phyloP scores from a whole-genome alignment of 2,113 vertebrate genomes.

The Albula goreensis region DNA sequence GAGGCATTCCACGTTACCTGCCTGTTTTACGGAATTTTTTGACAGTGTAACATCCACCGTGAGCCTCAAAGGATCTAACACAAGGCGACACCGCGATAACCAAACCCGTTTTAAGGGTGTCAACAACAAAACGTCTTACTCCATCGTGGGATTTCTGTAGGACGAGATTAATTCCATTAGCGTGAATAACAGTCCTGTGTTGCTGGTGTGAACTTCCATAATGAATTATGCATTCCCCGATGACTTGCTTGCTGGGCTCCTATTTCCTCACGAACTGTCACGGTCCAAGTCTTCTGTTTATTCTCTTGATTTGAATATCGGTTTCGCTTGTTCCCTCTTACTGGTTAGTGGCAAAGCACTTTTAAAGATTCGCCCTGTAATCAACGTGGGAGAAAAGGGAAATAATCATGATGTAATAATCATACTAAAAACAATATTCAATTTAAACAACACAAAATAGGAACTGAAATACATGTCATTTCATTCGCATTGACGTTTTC shows the following conservation, averaged over 20 bases:
- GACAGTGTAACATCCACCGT: neutral
- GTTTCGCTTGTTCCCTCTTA: neutral
- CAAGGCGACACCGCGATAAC: neutral
- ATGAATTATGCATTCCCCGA: slow-evolving; percentile 26
- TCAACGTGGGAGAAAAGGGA: neutral
- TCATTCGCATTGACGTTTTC: neutral
- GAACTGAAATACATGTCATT: neutral
- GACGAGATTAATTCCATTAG: slow-evolving; percentile 8
- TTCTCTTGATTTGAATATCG: slow-evolving; percentile 15
- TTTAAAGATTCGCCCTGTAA: slow-evolving; percentile 15
- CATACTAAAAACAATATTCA: neutral
- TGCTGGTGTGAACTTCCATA: slow-evolving; percentile 26
- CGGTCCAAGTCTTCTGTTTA: neutral
- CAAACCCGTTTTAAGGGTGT: neutral
- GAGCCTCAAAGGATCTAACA: neutral
- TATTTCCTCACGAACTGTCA: neutral
- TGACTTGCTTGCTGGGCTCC: neutral
- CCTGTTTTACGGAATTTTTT: neutral
- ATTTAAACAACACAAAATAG: neutral
- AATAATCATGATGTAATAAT: neutral
- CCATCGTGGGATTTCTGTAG: slow-evolving; percentile 5
- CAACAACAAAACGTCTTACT: neutral
- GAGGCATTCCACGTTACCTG: slow-evolving; percentile 7
- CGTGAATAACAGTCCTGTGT: neutral
- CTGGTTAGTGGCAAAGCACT: neutral